phyloP scores from a whole-genome alignment of 2,797 vertebrate genomes.

The Zonotrichia albicollis region DNA sequence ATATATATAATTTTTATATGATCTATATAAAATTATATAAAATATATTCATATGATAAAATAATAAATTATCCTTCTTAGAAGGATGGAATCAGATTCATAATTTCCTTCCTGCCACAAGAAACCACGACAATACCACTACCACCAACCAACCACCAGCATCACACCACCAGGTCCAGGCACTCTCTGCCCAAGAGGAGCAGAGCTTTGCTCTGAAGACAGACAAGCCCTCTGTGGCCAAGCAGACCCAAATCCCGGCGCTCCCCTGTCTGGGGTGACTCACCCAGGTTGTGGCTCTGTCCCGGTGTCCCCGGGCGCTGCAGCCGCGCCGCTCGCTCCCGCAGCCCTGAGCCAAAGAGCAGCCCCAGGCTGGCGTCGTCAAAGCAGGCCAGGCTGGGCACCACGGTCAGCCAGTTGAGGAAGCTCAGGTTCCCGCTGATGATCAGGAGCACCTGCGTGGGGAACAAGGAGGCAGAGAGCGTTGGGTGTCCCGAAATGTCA shows the following conservation, averaged over 20 bases:
- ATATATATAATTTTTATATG: too few relatives aligned
- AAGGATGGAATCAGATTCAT: too few relatives aligned
- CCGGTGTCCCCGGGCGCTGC: conserved; percentile 25
- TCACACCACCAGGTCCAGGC: rapidly evolving
- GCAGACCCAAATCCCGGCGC: rapidly evolving
- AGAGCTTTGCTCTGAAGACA: rapidly evolving
- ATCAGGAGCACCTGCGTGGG: conserved; percentile 83
- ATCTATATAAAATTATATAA: too few relatives aligned
- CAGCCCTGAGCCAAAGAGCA: conserved; percentile 77
- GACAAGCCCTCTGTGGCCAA: rapidly evolving
- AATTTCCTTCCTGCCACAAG: too few relatives aligned
- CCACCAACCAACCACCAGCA: background rate
- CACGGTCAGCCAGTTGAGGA: conserved; percentile 96
- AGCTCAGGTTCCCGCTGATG: conserved; percentile 93
- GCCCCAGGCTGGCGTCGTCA: conserved; percentile 82
- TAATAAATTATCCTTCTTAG: too few relatives aligned
- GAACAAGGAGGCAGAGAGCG: background rate
- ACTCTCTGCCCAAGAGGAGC: background rate
- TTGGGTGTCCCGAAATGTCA: background rate
- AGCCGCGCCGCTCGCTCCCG: conserved; percentile 70
- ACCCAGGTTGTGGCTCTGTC: conserved; percentile 61
- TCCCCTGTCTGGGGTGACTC: background rate
- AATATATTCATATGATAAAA: too few relatives aligned
- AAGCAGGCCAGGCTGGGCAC: conserved; percentile 93
- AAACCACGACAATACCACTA: too few relatives aligned